Evolutionary conservation across 2,113 vertebrate genomes (phyloP).

Genomic region (Xenus cinereus): DNA sequence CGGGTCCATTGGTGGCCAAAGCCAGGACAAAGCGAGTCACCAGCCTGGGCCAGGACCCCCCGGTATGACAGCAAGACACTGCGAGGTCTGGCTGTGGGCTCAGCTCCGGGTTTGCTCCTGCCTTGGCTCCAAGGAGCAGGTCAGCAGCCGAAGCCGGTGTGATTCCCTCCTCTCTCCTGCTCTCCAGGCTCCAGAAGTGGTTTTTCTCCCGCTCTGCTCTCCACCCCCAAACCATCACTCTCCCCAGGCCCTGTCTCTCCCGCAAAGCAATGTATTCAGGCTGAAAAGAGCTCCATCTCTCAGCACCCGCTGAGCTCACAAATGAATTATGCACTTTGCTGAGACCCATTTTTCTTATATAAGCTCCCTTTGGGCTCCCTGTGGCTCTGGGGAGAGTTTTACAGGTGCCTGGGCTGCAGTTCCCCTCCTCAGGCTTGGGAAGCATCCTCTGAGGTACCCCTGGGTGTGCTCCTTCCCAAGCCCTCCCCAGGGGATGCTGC

Average conservation of each 20-base stretch:
- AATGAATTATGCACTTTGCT: not conserved
- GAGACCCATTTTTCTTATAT: not conserved
- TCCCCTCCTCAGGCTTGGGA: not conserved
- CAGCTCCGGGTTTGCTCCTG: not conserved
- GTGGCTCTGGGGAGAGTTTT: not conserved
- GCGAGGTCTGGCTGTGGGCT: not conserved
- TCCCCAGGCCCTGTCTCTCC: not conserved
- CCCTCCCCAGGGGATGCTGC: not conserved
- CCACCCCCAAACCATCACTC: not conserved
- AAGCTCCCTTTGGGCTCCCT: not conserved
- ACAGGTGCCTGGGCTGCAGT: not conserved
- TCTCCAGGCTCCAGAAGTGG: not conserved
- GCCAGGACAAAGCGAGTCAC: no score
- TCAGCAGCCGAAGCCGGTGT: not conserved
- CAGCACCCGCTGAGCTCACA: not conserved
- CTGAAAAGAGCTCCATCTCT: not conserved
- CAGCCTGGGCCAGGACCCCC: not conserved
- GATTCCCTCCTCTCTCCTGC: not conserved
- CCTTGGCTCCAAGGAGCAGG: not conserved
- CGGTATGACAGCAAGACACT: no score
- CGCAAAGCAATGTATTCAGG: not conserved
- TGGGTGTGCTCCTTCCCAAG: not conserved
- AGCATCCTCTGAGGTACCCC: not conserved
- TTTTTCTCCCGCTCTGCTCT: not conserved
- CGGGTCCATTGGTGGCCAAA: rapidly evolving